These are phyloP conservation scores for Lasiurus cinereus DNA, from an alignment of 2,113 vertebrate genomes.

Conservation along the genomic window DNA sequence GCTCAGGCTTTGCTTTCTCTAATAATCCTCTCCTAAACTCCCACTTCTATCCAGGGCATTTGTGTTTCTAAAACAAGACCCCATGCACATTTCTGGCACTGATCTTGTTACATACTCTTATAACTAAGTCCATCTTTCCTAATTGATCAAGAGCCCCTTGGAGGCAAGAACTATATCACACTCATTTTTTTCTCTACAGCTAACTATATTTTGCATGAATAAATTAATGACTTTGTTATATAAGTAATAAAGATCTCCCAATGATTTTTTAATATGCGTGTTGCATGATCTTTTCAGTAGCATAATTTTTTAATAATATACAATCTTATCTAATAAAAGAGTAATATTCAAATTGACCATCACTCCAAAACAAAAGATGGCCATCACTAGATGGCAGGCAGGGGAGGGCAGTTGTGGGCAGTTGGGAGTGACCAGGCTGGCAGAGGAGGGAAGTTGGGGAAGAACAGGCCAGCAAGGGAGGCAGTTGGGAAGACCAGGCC, in stretches of 20 bases:
- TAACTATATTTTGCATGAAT: not conserved
- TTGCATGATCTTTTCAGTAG: not conserved
- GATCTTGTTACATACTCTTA: not conserved
- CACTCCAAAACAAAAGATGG: too few relatives aligned
- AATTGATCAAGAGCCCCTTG: not conserved
- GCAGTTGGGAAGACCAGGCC: too few relatives aligned
- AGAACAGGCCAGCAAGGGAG: too few relatives aligned
- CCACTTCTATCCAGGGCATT: not conserved
- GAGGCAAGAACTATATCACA: not conserved
- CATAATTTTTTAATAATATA: not conserved
- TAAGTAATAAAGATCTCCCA: not conserved
- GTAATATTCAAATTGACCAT: too few relatives aligned
- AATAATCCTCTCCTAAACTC: not conserved
- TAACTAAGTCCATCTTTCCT: not conserved
- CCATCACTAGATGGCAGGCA: too few relatives aligned
- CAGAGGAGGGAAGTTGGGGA: too few relatives aligned
- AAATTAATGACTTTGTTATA: constrained; percentile 31
- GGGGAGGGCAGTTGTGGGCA: too few relatives aligned
- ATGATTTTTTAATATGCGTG: not conserved
- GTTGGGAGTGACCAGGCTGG: too few relatives aligned
- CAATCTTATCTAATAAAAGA: not conserved
- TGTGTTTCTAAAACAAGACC: not conserved
- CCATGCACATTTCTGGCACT: not conserved
- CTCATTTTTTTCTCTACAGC: not conserved
- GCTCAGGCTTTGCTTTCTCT: not conserved